Conservation (phyloP, 2,113 vertebrate genomes). For the Eubucco bourcierii region DNA sequence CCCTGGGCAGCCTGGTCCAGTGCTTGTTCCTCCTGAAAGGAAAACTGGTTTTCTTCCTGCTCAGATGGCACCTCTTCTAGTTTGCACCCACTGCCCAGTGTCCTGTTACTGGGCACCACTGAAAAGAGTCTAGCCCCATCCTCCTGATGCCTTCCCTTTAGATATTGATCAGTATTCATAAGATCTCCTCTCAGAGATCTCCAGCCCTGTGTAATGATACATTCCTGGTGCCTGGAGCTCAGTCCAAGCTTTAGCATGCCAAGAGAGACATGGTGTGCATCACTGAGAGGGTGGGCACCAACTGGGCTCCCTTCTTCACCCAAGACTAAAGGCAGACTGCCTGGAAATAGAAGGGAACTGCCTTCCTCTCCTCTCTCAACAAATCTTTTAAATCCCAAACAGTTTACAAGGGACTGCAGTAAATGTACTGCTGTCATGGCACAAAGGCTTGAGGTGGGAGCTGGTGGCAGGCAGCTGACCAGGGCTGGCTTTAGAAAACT, state of each 20-base stretch:
- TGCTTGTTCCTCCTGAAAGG: too few relatives aligned
- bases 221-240: background rate
- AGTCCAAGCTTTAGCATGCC: fast-evolving
- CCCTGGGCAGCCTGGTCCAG: too few relatives aligned
- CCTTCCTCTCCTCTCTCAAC: background rate
- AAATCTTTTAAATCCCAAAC: background rate
- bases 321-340: background rate
- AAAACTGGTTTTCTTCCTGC: too few relatives aligned
- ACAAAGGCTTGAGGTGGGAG: background rate
- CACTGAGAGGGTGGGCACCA: background rate
- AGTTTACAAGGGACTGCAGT: background rate
- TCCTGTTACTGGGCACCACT: too few relatives aligned
- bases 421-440: background rate
- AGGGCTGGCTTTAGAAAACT: background rate
- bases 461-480: background rate
- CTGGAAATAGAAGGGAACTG: background rate
- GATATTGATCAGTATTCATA: too few relatives aligned
- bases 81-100: too few relatives aligned
- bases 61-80: too few relatives aligned
- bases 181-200: too few relatives aligned
- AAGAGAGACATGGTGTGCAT: background rate
- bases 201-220: too few relatives aligned
- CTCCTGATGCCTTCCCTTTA: too few relatives aligned
- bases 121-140: too few relatives aligned
- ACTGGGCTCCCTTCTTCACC: background rate